Evolutionary conservation across 2,888 invertebrate species (phyloP).

Genomic region (Ischnura elegans): DNA sequence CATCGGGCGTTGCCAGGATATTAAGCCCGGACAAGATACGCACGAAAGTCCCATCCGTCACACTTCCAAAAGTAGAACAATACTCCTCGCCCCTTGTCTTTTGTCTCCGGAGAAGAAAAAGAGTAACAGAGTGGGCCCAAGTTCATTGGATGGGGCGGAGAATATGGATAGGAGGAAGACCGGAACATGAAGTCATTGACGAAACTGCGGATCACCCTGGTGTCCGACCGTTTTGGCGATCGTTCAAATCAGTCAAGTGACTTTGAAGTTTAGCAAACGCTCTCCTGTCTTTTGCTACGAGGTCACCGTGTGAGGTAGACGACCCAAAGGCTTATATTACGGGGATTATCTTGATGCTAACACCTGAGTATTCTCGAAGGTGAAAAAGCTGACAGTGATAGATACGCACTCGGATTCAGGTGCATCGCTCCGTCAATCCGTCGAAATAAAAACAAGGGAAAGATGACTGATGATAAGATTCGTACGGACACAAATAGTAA

Average conservation of each 20-base stretch:
- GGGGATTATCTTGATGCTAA: too few relatives aligned
- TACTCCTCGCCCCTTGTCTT: conserved; percentile 15
- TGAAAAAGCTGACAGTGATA: too few relatives aligned
- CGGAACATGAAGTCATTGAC: not conserved
- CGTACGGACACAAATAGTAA: too few relatives aligned
- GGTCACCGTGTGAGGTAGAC: not conserved
- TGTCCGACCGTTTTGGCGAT: not conserved
- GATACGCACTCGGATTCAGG: too few relatives aligned
- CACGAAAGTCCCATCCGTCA: conserved; percentile 2
- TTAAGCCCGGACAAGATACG: not conserved
- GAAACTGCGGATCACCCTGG: not conserved
- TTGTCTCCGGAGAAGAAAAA: not conserved
- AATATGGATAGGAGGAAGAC: not conserved
- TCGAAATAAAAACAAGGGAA: too few relatives aligned
- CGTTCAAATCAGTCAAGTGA: not conserved
- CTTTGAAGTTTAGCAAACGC: not conserved
- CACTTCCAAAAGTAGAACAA: conserved; percentile 39
- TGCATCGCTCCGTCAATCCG: too few relatives aligned
- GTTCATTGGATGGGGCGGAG: not conserved
- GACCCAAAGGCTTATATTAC: not conserved
- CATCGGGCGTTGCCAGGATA: conserved; percentile 37
- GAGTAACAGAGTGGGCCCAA: not conserved
- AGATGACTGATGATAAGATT: too few relatives aligned
- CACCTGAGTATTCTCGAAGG: too few relatives aligned
- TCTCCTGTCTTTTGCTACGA: not conserved